A percentile compares a stretch with the other conserved stretches of the same genome.
Conservation (phyloP, 2,888 invertebrate genomes). For the Dryobotodes eremita region DNA sequence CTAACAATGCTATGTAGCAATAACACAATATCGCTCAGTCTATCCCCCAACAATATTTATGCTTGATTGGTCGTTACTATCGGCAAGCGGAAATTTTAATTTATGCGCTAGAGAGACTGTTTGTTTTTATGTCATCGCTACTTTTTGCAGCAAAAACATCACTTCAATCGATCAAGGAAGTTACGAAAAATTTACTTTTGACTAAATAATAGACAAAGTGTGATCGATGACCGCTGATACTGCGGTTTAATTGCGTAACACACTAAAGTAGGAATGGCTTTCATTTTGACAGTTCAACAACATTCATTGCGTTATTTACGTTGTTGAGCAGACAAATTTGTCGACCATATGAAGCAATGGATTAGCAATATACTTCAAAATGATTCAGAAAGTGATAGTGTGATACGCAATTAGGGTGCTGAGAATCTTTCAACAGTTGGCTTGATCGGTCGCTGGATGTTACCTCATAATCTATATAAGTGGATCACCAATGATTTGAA, state of each 20-base stretch:
- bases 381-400: too few relatives aligned
- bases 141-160: constrained; percentile 83
- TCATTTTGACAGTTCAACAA: too few relatives aligned
- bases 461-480: constrained; percentile 60
- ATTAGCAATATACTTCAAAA: too few relatives aligned
- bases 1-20: constrained; percentile 58
- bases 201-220: constrained; percentile 71
- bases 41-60: constrained; percentile 86
- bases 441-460: constrained; percentile 19
- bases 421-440: constrained; percentile 49
- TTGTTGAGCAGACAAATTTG: too few relatives aligned
- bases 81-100: constrained; percentile 89
- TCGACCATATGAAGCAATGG: too few relatives aligned
- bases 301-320: too few relatives aligned
- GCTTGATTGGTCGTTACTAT: constrained; percentile 86
- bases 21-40: constrained; percentile 77
- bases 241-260: too few relatives aligned
- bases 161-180: constrained; percentile 82
- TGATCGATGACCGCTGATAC: constrained; percentile 70
- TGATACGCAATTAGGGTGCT: too few relatives aligned
- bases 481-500: constrained; percentile 67
- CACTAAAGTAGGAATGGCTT: too few relatives aligned
- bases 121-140: constrained; percentile 86
- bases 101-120: constrained; percentile 88
- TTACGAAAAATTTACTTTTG: constrained; percentile 79